These are phyloP conservation scores for Cheirogaleus major DNA, from an alignment of 2,797 vertebrate genomes.

Conservation along the genomic window DNA sequence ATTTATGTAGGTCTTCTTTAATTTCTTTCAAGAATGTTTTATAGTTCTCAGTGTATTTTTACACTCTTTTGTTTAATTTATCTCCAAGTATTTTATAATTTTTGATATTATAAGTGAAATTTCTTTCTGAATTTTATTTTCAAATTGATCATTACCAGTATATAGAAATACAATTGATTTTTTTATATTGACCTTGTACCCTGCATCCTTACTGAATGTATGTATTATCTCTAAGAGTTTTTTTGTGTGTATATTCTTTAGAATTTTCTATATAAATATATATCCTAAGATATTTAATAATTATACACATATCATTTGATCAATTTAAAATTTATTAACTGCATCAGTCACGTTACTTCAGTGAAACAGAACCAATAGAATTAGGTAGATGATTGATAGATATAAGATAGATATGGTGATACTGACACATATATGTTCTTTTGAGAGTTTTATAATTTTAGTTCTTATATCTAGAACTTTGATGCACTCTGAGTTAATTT, in stretches of 20 bases:
- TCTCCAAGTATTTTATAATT: background rate
- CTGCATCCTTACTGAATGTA: background rate
- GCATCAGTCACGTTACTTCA: background rate
- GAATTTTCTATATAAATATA: background rate
- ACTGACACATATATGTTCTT: background rate
- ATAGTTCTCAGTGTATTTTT: background rate
- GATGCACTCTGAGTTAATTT: background rate
- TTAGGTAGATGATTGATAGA: background rate
- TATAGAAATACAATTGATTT: background rate
- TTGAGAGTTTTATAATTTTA: background rate
- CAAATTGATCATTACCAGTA: background rate
- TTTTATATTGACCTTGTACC: background rate
- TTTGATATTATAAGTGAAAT: background rate
- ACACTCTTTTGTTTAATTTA: background rate
- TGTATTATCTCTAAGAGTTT: background rate
- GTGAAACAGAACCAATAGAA: background rate
- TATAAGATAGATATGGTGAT: background rate
- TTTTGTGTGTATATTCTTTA: background rate
- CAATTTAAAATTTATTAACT: background rate
- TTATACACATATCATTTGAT: background rate
- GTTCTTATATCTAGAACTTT: background rate
- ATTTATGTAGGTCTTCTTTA: background rate
- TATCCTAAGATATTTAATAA: background rate
- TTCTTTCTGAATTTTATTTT: background rate
- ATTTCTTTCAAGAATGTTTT: background rate